Base-by-base conservation (phyloP, 1,140 invertebrate species). In the Pseudomyrmex flavicornis region DNA sequence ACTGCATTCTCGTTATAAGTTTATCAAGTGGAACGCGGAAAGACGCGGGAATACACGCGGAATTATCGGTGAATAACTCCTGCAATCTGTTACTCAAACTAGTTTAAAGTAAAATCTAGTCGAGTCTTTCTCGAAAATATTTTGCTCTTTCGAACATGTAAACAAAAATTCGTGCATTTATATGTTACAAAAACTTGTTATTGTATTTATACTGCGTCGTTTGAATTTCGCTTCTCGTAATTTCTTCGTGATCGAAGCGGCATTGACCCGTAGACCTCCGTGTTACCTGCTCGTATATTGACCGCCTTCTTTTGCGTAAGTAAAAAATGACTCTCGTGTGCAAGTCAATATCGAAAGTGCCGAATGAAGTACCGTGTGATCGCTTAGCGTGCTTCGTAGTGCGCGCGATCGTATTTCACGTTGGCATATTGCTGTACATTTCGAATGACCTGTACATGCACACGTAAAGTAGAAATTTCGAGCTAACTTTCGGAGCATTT, bases 321-420 rank as follows among this genome's bases (percentile, higher is more conserved):
- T 68, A 54, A 77, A 77, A 76, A 77, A 68, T 63, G 22, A 66
- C 26, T 54, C 61, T 22, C 61, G n/a, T 54, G 20, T 13, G 26
- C 48, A 66, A 77, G 65, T 77, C 63, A 68, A 77, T 77, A 77
- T 77, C 63, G 50, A 22, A 17, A 77, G 63, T 69, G 63, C 63
- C 50, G 35, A 46, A 68, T 69, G 52, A 77, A 77, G 62, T 68
- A 68, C 62, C 48, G 48, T 68, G 62, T 20, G n/a, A 68, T 66
- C 22, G 62, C 62, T 68, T 54, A 68, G 13, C 75, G 17, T 56
- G 35, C 46, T 66, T 68, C 48, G 62, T 17, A 35, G 48, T 56
- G 17, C 44, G 48, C 13, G 26, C 48, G 26, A 56, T 56, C 63
- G 75, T 77, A 77, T 69, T 68, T 77, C 63, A 77, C 63, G 63